Evolutionary conservation across 1,140 invertebrate genomes (phyloP), one percentile per base, ranked within the genome.

Genomic region (Planococcus citri): DNA sequence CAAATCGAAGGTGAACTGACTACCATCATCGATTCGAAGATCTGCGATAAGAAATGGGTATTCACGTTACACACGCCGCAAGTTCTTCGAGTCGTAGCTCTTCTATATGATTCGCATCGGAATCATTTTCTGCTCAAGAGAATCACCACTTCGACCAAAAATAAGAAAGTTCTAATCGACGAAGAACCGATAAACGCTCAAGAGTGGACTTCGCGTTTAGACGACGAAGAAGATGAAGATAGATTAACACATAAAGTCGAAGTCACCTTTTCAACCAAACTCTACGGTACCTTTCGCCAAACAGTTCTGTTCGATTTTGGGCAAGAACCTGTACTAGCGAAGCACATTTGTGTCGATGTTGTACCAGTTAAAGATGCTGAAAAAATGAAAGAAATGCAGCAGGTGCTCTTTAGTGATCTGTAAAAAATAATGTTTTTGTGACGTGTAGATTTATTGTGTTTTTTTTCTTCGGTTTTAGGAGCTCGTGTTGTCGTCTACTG

Each of bases 271-370:
- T 81, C 81, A 38, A 87, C 89, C 0, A 83, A 86, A 69, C 86
- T 88, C 70, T 91, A 88, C 76, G 90, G 90, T 25, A 91, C 89
- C 1, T 93, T 91, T 75, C 81, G 87, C 0, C 90, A 94, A 77
- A 84, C 87, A 0, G 78, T 93, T 4, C 83, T 91, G 0, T 90
- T 93, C 78, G 89, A 90, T 77, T 88, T 91, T 77, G 87, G 87
- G 0, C 77, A 76, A 41, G 85, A 88, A 68, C 88, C 89, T 0
- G 83, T 89, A 33, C 75, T 91, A 0, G 82, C 87, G 9, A 83
- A 86, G 74, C 85, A 88, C 75, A 75, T 93, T 14, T 89, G 88
- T 75, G 86, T 91, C 6, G 90, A 93, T 75, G 88, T 90, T 9
- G 80, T 89, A 12, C 86, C 88, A 0, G 80, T 84, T 0, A 81